Evolutionary conservation across 2,888 invertebrate species (phyloP).

Genomic region (Euproctis similis): DNA sequence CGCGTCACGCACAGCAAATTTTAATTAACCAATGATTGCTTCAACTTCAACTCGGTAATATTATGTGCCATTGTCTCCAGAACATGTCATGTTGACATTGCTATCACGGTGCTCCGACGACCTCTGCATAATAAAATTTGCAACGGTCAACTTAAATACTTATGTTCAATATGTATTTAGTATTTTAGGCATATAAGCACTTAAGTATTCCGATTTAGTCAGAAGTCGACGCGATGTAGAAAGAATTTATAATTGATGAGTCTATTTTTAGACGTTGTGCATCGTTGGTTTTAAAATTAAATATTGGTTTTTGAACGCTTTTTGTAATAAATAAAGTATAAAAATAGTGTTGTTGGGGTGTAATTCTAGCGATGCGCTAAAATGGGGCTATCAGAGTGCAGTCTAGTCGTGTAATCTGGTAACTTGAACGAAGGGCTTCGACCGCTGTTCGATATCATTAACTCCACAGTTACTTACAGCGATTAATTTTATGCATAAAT

Average conservation of each 20-base stretch:
- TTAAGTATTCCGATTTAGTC: slow-evolving; percentile 17
- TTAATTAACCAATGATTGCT: slow-evolving; percentile 69
- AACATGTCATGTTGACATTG: slow-evolving; percentile 48
- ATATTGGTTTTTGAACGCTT: neutral
- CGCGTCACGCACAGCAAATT: slow-evolving; percentile 70
- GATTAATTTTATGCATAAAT: too few species aligned
- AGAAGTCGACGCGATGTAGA: slow-evolving; percentile 10
- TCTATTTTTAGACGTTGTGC: slow-evolving; percentile 8
- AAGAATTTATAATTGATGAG: slow-evolving; percentile 9
- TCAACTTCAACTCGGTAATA: slow-evolving; percentile 42
- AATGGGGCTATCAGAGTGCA: slow-evolving; percentile 58
- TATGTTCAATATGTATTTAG: slow-evolving; percentile 11
- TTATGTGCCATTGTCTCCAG: slow-evolving; percentile 45
- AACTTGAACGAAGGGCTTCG: slow-evolving; percentile 58
- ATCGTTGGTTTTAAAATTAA: slow-evolving; percentile 1
- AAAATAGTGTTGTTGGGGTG: slow-evolving; percentile 26
- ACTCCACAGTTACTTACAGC: slow-evolving; percentile 31
- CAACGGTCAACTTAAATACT: slow-evolving; percentile 31
- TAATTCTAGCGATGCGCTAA: slow-evolving; percentile 37
- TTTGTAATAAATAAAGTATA: slow-evolving; percentile 1
- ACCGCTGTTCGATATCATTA: slow-evolving; percentile 56
- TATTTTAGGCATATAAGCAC: slow-evolving; percentile 4
- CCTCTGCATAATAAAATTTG: slow-evolving; percentile 49
- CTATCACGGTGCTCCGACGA: slow-evolving; percentile 43
- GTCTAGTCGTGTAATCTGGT: slow-evolving; percentile 51